phyloP scores from a whole-genome alignment of 2,797 vertebrate genomes.

The Paratrypauchen microcephalus region DNA sequence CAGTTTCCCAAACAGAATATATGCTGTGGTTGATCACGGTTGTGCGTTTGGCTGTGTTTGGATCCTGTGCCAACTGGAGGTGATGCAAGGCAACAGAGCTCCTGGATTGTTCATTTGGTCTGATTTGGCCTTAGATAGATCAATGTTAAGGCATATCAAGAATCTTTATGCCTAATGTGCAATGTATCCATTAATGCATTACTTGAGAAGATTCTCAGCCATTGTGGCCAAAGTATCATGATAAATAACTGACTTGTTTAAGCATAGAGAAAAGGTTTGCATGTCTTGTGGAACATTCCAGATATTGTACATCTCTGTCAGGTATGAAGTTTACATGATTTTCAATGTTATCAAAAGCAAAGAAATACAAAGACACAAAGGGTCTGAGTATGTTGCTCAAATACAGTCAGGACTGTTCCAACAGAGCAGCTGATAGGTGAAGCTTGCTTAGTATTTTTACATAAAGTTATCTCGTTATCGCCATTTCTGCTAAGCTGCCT shows the following conservation, averaged over 20 bases:
- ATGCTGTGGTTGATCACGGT: no score
- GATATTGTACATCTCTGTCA: no score
- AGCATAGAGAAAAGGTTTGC: background rate
- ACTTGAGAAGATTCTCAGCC: no score
- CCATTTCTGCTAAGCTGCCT: background rate
- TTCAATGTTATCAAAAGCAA: background rate
- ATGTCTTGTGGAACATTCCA: background rate
- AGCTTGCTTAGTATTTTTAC: background rate
- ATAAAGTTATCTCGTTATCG: background rate
- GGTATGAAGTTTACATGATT: background rate
- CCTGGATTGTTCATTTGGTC: background rate
- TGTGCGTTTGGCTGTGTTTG: no score
- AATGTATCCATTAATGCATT: no score
- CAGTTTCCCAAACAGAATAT: no score
- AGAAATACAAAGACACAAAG: background rate
- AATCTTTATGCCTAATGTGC: no score
- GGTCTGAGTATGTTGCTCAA: background rate
- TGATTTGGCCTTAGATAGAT: background rate
- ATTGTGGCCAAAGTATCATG: no score
- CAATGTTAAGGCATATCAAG: background rate
- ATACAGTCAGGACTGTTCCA: background rate
- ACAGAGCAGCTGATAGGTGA: background rate
- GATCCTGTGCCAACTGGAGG: no score
- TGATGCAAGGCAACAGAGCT: background rate
- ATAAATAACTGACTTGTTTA: background rate